Percentiles rank a stretch among this genome's conserved stretches.
phyloP scores from a whole-genome alignment of 1,140 invertebrate genomes.

The Drosophila truncata region DNA sequence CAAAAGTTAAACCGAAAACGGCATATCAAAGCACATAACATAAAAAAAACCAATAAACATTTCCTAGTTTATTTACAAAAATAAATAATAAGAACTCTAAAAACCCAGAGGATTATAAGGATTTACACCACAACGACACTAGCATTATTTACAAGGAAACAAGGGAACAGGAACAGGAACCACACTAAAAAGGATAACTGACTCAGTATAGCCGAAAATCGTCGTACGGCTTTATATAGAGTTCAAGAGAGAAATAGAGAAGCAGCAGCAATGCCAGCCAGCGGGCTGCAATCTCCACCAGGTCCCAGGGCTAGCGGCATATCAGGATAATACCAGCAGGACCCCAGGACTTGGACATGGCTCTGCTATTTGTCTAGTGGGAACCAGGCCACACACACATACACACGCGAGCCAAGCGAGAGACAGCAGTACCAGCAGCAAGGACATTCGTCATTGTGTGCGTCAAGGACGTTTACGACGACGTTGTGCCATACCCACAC shows the following conservation, averaged over 20 bases:
- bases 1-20: constrained; percentile 10
- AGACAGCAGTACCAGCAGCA: constrained; percentile 15
- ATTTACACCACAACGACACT: constrained; percentile 22
- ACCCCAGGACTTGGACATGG: constrained; percentile 29
- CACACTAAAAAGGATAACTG: constrained; percentile 1
- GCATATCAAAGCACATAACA: constrained; percentile 26
- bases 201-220: constrained; percentile 1
- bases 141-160: constrained; percentile 26
- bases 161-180: constrained; percentile 8
- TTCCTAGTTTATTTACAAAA: constrained; percentile 38
- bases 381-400: constrained; percentile 42
- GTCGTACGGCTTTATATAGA: background rate
- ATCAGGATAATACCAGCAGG: constrained; percentile 37
- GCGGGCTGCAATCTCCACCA: constrained; percentile 26
- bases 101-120: constrained; percentile 15
- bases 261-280: constrained; percentile 32
- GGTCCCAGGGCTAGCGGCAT: constrained; percentile 28
- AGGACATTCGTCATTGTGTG: constrained; percentile 49
- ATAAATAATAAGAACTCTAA: background rate
- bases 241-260: background rate
- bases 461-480: constrained; percentile 45
- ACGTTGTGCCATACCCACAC: constrained; percentile 24
- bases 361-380: constrained; percentile 49
- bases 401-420: background rate
- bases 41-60: constrained; percentile 35